Evolutionary conservation across 2,888 invertebrate genomes (phyloP), one percentile per base, ranked within the genome.

Genomic region (Morpho deidamia): DNA sequence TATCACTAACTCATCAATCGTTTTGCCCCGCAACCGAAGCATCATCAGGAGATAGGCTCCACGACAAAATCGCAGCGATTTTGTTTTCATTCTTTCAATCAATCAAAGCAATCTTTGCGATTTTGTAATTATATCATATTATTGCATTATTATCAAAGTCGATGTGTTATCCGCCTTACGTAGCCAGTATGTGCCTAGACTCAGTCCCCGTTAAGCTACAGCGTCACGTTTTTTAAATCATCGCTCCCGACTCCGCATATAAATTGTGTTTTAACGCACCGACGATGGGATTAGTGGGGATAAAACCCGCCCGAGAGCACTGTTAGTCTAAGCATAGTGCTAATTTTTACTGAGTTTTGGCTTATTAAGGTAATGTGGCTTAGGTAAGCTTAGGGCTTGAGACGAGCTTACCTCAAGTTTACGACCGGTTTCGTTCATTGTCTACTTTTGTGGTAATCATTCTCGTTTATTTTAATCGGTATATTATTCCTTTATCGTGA

Each of bases 191-290:
- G 23, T 23, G 23, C 23, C 58, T 53, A 55, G 45, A 55, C 56
- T 53, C 57, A 55, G 58, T 62, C 55, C 64, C 67, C 63, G 57
- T 58, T 61, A 62, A 66, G 68, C 69, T 69, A n/a, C 39, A 39
- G 39, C 11, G 73, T 71, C 80, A 78, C 78, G 77, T 76, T 78
- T 79, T 80, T 77, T 72, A 71, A 79, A 78, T 78, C 74, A 75
- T 72, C 71, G 67, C 69, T 56, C 55, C 61, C 61, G 59, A 49
- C 53, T 51, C 61, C 64, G 78, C 77, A 78, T 78, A 76, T 77
- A 66, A 70, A 80, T 71, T 53, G 59, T 56, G 54, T 68, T 64
- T 62, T 62, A 63, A 53, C 61, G 63, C 51, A 52, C 47, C 53
- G 52, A 51, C 46, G 37, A 38, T 23, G 23, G 12, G 35, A 35